Evolutionary conservation across 2,888 invertebrate species (phyloP).

Genomic region (Plebejus anna): DNA sequence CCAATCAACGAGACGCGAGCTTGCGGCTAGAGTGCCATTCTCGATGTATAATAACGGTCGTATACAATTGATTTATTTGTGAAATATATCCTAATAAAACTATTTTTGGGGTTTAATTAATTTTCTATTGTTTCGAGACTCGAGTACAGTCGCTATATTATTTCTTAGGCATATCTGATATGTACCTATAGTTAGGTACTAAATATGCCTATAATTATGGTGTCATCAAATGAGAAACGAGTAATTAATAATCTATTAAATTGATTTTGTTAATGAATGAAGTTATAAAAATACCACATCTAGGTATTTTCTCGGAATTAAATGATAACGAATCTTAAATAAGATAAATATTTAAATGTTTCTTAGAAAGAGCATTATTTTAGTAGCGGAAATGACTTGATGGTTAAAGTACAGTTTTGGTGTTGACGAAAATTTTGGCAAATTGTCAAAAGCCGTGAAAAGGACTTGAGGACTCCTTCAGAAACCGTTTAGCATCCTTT

Average conservation of each 20-base stretch:
- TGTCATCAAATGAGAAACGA: neutral
- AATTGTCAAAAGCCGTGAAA: constrained; percentile 24
- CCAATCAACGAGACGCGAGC: constrained; percentile 19
- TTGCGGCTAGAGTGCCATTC: constrained; percentile 16
- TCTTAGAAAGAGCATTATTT: neutral
- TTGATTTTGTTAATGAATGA: neutral
- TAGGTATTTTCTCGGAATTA: neutral
- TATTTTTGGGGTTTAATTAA: neutral
- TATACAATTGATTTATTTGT: neutral
- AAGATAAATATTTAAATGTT: constrained; percentile 10
- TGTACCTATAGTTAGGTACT: too few species aligned
- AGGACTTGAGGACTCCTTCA: constrained; percentile 15
- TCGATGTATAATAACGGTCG: constrained; percentile 1
- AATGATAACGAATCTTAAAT: neutral
- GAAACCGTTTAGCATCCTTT: constrained; percentile 19
- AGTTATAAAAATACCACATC: neutral
- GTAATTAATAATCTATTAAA: neutral
- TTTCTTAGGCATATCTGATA: neutral
- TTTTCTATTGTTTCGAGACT: neutral
- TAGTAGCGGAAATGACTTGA: neutral
- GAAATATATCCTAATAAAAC: neutral
- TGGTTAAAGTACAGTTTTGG: constrained; percentile 10
- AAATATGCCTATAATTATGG: neutral
- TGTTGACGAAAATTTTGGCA: constrained; percentile 26
- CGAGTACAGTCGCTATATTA: neutral